Conservation (phyloP, 2,797 vertebrate species). For the Mormyrus proboscirostris region DNA sequence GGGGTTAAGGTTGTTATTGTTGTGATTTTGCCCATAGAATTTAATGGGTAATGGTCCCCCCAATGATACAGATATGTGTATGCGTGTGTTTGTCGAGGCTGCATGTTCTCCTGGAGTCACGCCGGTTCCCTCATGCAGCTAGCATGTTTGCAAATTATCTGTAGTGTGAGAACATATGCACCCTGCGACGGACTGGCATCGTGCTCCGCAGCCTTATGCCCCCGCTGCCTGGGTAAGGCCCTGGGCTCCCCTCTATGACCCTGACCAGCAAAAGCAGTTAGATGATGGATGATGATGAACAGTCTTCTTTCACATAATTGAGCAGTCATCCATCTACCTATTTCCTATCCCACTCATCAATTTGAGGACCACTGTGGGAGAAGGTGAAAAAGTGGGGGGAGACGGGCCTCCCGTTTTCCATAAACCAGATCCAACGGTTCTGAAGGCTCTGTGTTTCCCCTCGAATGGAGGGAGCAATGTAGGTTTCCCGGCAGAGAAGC, state of each 20-base stretch:
- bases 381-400: not conserved
- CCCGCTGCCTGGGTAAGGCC: not conserved
- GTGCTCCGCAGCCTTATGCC: not conserved
- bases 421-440: not conserved
- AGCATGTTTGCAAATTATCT: not conserved
- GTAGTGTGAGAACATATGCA: not conserved
- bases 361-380: constrained; percentile 1
- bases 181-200: not conserved
- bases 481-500: not conserved
- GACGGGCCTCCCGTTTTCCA: not conserved
- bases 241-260: not conserved
- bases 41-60: not conserved
- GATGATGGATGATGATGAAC: constrained; percentile 1
- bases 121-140: not conserved
- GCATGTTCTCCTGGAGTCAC: not conserved
- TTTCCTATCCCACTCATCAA: constrained; percentile 4
- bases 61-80: not conserved
- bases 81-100: not conserved
- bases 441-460: not conserved
- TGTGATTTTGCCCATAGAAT: not conserved
- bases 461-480: not conserved
- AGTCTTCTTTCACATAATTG: constrained; percentile 2
- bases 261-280: not conserved
- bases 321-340: constrained; percentile 2
- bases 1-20: not conserved